These are phyloP conservation scores for Neolamprologus kungweensis DNA, from an alignment of 2,113 vertebrate genomes.

Conservation along the genomic window DNA sequence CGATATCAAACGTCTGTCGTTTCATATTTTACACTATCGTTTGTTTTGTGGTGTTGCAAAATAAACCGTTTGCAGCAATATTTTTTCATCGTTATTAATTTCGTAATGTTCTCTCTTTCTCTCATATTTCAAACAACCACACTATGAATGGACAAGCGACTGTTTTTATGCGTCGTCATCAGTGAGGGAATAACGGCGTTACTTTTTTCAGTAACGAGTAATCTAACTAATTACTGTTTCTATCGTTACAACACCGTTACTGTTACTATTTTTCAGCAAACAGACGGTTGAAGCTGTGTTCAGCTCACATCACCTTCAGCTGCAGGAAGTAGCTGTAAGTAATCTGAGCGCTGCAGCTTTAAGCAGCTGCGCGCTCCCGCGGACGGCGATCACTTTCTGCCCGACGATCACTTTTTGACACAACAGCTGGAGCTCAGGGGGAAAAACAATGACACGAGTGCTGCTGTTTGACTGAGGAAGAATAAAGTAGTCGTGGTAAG, in stretches of 20 bases:
- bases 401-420: background rate
- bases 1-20: background rate
- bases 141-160: background rate
- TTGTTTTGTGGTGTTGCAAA: background rate
- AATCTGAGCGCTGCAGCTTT: background rate
- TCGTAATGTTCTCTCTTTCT: background rate
- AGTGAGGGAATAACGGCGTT: accelerated
- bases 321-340: background rate
- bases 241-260: accelerated
- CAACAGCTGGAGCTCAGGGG: background rate
- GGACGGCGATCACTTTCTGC: accelerated
- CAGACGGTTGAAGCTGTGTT: background rate
- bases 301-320: accelerated
- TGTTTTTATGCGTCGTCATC: background rate
- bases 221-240: background rate
- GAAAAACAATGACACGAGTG: accelerated
- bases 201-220: background rate
- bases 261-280: accelerated
- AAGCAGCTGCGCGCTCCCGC: background rate
- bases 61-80: accelerated
- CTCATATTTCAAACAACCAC: background rate
- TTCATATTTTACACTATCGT: too few species aligned
- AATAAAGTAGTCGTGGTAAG: background rate
- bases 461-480: background rate
- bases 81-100: background rate